Base-by-base conservation (phyloP, 2,888 invertebrate species). In the Falcaria lacertinaria region DNA sequence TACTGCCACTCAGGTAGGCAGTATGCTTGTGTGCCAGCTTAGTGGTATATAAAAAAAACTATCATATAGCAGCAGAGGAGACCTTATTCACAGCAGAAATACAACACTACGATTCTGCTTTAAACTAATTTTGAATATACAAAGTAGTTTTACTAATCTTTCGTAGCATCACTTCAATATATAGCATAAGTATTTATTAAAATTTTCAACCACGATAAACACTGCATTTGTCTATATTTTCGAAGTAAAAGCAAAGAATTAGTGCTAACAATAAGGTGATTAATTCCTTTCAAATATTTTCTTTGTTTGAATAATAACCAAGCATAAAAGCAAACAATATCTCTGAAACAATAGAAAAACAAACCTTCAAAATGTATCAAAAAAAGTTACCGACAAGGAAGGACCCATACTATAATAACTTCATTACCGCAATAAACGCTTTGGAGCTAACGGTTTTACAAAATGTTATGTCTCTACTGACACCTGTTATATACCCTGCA, bases 371-470 rank as follows among this genome's bases (percentile, higher is more conserved):
- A 36, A 43, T 36, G 32, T 15, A 45, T 34, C 43, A 43, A 15
- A 43, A 36, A 46, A 36, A 39, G 35, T 44, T 43, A 44, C 60
- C 60, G 60, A 53, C 56, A 59, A 57, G 57, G 52, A 56, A 46
- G 55, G 50, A 48, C n/a, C n/a, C n/a, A n/a, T n/a, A n/a, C 38
- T 51, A 52, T 48, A 53, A 57, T 33, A 47, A 55, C 57, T 63
- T 69, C 65, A 71, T 62, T 63, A 77, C 76, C 69, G 66, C 75
- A 71, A 71, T 77, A 77, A 76, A 78, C 36, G 50, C 43, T 48
- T 61, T 65, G 50, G 43, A 51, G 50, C 52, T 64, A 73, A 68
- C 64, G 60, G 65, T 48, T 39, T 34, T 25, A 39, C 22, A 38
- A 36, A 34, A 34, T n/a, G 34, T 17, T 19, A 34, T 43, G 3